These are phyloP conservation scores for Pristionchus exspectatus DNA, from an alignment of 2,888 invertebrate species.

Conservation along the genomic window DNA sequence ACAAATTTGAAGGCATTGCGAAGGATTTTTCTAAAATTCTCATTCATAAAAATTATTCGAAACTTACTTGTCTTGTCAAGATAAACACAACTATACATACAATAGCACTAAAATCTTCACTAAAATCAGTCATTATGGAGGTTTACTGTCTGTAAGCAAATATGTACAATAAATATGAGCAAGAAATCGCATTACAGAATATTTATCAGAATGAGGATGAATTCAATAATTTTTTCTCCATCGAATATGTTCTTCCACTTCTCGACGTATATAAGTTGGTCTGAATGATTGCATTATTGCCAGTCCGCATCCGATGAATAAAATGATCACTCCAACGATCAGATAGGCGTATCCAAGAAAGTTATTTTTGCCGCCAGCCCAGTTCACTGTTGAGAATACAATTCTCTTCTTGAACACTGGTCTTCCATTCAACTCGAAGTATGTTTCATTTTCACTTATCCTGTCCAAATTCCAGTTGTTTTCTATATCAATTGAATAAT, in stretches of 20 bases:
- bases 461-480: not conserved
- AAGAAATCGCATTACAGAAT: too few relatives aligned
- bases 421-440: not conserved
- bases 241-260: not conserved
- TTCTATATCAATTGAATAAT: not conserved
- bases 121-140: too few relatives aligned
- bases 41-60: too few relatives aligned
- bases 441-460: too few relatives aligned
- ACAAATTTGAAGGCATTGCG: too few relatives aligned
- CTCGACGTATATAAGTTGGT: not conserved
- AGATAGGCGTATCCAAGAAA: slow-evolving; percentile 11
- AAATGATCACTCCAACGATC: not conserved
- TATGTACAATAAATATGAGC: too few relatives aligned
- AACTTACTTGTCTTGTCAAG: too few relatives aligned
- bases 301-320: not conserved
- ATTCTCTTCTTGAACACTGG: not conserved
- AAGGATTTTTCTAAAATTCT: too few relatives aligned
- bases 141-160: too few relatives aligned
- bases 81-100: too few relatives aligned
- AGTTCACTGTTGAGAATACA: not conserved
- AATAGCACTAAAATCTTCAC: too few relatives aligned
- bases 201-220: not conserved
- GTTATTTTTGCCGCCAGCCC: slow-evolving; percentile 11
- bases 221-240: not conserved
- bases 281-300: not conserved